Conservation (phyloP, 2,797 vertebrate species). For the Capromys pilorides region DNA sequence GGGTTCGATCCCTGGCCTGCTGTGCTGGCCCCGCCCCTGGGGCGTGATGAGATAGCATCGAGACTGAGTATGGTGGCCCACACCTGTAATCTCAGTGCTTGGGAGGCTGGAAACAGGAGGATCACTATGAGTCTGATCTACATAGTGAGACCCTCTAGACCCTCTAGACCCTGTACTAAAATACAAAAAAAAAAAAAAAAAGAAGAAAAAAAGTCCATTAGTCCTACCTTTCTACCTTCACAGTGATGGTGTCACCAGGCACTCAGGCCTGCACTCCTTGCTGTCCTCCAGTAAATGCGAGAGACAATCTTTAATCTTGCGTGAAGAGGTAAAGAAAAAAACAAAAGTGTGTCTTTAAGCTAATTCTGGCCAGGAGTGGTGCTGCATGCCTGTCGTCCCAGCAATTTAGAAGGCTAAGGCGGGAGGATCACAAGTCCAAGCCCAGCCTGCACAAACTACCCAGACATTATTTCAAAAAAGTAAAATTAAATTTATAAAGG, state of each 20-base stretch:
- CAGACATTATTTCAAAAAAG: not conserved
- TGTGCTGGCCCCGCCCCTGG: too few species aligned
- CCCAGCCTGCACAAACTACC: not conserved
- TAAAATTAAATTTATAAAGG: not conserved
- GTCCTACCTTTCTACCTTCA: not conserved
- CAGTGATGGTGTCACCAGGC: not conserved
- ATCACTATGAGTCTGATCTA: too few species aligned
- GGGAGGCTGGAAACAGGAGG: too few species aligned
- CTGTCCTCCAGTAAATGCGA: not conserved
- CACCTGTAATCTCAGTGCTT: too few species aligned
- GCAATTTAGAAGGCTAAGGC: not conserved
- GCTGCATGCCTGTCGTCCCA: not conserved
- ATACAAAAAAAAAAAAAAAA: too few species aligned
- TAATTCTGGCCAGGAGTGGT: not conserved
- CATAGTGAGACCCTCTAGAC: too few species aligned
- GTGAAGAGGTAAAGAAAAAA: not conserved
- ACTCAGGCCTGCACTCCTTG: not conserved
- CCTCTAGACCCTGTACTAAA: too few species aligned
- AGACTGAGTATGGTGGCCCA: too few species aligned
- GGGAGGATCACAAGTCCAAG: not conserved
- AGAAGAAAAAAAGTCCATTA: not conserved
- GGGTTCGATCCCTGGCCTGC: too few species aligned
- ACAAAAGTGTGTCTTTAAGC: not conserved
- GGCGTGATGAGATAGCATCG: too few species aligned
- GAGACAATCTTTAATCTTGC: not conserved